Percentiles rank a stretch among this genome's conserved stretches.
Conservation (phyloP, 2,797 vertebrate genomes). For the Triplophysa yarkandensis region DNA sequence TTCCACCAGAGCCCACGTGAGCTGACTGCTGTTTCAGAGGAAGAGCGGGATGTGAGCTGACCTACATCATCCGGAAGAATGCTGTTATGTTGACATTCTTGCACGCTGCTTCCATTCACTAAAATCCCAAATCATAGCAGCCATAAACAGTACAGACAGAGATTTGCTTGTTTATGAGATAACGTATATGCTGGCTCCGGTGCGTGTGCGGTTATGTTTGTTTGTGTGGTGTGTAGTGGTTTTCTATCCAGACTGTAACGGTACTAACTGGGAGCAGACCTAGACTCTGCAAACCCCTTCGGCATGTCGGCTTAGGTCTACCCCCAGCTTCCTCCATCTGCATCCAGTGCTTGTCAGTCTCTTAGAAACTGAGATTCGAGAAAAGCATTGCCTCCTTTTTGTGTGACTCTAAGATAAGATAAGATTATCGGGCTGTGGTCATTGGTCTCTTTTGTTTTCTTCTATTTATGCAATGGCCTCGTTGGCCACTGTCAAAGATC, state of each 20-base stretch:
- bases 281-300: not conserved
- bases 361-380: constrained; percentile 12
- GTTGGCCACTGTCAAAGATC: constrained; percentile 38
- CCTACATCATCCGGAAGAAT: constrained; percentile 7
- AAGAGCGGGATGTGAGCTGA: not conserved
- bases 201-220: constrained; percentile 4
- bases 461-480: constrained; percentile 32
- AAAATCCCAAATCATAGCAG: constrained; percentile 4
- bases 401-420: constrained; percentile 40
- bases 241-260: constrained; percentile 8
- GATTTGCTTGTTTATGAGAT: not conserved
- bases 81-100: constrained; percentile 38
- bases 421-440: constrained; percentile 39
- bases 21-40: constrained; percentile 6
- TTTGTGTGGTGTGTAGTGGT: constrained; percentile 7
- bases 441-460: constrained; percentile 32
- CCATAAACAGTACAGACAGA: constrained; percentile 8
- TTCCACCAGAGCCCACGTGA: not conserved
- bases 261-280: constrained; percentile 10
- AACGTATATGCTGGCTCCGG: not conserved
- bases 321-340: constrained; percentile 26
- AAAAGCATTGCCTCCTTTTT: constrained; percentile 17
- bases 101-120: not conserved
- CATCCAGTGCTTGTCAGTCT: constrained; percentile 12
- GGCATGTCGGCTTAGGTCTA: not conserved